A percentile compares a stretch with the other conserved stretches of the same genome.
These are phyloP conservation scores for Gonioctena quinquepunctata DNA, from an alignment of 1,140 invertebrate genomes.

Conservation along the genomic window DNA sequence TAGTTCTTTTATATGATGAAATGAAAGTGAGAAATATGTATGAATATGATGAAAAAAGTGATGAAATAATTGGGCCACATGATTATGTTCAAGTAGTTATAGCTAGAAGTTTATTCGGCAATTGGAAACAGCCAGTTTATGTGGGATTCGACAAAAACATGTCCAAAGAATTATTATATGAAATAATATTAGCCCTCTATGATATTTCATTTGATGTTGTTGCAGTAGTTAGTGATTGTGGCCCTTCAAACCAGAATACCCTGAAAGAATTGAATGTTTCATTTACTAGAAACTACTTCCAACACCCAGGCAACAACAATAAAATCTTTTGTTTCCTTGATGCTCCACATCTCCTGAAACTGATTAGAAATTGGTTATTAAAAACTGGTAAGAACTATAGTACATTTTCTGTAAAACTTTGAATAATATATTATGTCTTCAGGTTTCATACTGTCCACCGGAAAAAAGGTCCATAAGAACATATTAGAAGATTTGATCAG, in stretches of 20 bases:
- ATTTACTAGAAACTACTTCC: slow-evolving; percentile 22
- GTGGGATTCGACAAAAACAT: slow-evolving; percentile 50
- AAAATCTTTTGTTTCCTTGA: slow-evolving; percentile 34
- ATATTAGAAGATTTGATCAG: no score
- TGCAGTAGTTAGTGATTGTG: slow-evolving; percentile 48
- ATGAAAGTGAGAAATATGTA: slow-evolving; percentile 44
- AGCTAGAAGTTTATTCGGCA: slow-evolving; percentile 43
- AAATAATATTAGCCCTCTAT: slow-evolving; percentile 43
- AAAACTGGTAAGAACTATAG: no score
- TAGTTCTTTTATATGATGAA: slow-evolving; percentile 47
- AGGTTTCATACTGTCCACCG: no score
- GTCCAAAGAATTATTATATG: slow-evolving; percentile 40
- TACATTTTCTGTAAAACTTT: no score
- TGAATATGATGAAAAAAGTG: slow-evolving; percentile 42
- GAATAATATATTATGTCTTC: no score
- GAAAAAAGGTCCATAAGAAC: no score
- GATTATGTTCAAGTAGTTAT: slow-evolving; percentile 42
- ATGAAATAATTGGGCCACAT: slow-evolving; percentile 46
- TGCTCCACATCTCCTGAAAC: slow-evolving; percentile 30
- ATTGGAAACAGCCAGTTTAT: slow-evolving; percentile 54
- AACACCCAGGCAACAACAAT: slow-evolving; percentile 27
- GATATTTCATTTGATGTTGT: slow-evolving; percentile 44
- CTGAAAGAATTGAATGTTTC: slow-evolving; percentile 48
- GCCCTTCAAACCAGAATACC: slow-evolving; percentile 40
- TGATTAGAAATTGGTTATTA: slow-evolving; percentile 34